Conservation (phyloP, 2,888 invertebrate genomes). For the Thera britannica region DNA sequence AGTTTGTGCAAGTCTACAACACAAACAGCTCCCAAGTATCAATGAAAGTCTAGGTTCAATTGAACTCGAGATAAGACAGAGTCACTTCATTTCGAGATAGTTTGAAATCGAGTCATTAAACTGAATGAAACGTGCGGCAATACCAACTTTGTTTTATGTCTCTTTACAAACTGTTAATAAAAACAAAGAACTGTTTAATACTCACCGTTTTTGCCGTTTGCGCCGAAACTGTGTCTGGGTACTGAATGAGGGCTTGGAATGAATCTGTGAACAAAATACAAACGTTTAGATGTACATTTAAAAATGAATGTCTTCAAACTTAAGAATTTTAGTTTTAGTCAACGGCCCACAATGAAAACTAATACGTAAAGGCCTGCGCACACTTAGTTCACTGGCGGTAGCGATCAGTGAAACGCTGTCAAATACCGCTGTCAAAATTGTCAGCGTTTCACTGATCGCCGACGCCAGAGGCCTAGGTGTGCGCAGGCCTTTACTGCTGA, state of each 20-base stretch:
- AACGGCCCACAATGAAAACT: no score
- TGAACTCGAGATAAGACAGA: constrained; percentile 55
- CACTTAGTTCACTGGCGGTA: no score
- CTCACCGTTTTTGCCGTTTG: constrained; percentile 97
- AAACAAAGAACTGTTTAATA: constrained; percentile 75
- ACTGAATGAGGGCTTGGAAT: constrained; percentile 99
- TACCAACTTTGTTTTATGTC: constrained; percentile 79
- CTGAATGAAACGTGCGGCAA: constrained; percentile 77
- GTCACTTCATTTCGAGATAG: constrained; percentile 73
- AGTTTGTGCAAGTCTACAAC: constrained; percentile 19
- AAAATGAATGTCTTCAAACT: constrained; percentile 3
- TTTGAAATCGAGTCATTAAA: constrained; percentile 76
- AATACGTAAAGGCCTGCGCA: no score
- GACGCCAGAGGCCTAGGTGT: no score
- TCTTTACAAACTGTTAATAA: constrained; percentile 77
- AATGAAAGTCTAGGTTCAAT: constrained; percentile 52
- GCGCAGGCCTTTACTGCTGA: no score
- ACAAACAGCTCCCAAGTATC: constrained; percentile 42
- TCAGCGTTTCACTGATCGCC: no score
- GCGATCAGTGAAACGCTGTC: no score
- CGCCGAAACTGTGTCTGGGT: constrained; percentile 98
- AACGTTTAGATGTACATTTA: constrained; percentile 21
- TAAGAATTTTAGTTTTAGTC: no score
- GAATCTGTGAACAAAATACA: constrained; percentile 88
- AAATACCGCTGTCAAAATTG: no score